Evolutionary conservation across 2,888 invertebrate genomes (phyloP).

Genomic region (Bimastos eiseni): DNA sequence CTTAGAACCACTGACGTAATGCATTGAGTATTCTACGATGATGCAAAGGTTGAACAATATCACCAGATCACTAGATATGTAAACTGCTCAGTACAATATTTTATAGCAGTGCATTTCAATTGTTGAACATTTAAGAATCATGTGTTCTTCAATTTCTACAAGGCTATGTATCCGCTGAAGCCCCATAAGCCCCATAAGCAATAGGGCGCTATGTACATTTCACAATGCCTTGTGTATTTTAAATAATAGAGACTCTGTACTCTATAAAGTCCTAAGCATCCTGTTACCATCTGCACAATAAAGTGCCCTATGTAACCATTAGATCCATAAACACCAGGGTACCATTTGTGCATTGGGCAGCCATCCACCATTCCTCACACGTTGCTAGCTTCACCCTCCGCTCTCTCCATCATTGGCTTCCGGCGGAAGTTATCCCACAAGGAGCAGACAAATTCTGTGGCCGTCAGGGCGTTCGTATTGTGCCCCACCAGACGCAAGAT

Average conservation of each 20-base stretch:
- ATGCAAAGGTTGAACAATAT: background rate
- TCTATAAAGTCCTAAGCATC: background rate
- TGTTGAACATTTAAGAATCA: background rate
- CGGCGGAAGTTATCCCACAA: constrained; percentile 56
- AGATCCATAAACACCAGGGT: too few species aligned
- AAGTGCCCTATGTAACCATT: background rate
- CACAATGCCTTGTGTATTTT: too few species aligned
- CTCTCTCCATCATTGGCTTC: background rate
- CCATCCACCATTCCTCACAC: background rate
- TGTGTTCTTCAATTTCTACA: background rate
- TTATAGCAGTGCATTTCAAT: background rate
- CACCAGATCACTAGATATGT: background rate
- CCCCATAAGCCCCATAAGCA: too few species aligned
- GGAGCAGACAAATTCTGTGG: constrained; percentile 58
- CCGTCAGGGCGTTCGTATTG: constrained; percentile 61
- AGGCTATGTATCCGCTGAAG: too few species aligned
- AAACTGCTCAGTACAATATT: background rate
- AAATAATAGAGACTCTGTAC: background rate
- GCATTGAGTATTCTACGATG: background rate
- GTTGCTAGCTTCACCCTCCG: background rate
- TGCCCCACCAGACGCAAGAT: constrained; percentile 59
- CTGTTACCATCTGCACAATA: background rate
- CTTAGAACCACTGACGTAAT: too few species aligned
- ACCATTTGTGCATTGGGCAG: background rate
- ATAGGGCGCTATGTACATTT: too few species aligned